Percentiles rank a stretch among this genome's conserved stretches.
Conservation (phyloP, 2,888 invertebrate genomes). For the Hirtodrosophila confusa region DNA sequence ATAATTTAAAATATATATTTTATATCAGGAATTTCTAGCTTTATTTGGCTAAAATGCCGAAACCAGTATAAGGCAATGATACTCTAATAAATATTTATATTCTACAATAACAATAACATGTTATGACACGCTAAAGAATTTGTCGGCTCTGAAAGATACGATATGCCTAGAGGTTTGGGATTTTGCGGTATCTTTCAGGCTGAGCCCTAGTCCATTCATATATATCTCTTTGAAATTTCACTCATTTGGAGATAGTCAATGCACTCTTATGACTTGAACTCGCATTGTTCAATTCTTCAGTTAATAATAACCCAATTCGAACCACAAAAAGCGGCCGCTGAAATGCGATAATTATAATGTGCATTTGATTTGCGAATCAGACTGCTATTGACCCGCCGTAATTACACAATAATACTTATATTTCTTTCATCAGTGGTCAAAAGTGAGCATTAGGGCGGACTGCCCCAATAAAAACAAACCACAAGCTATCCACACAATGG, state of each 20-base stretch:
- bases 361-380: slow-evolving; percentile 66
- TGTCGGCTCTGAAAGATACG: no score
- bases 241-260: slow-evolving; percentile 15
- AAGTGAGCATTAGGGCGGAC: slow-evolving; percentile 29
- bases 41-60: slow-evolving; percentile 19
- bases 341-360: slow-evolving; percentile 60
- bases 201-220: background rate
- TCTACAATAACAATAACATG: slow-evolving; percentile 21
- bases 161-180: no score
- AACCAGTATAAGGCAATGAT: slow-evolving; percentile 41
- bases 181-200: background rate
- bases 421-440: slow-evolving; percentile 42
- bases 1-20: slow-evolving; percentile 32
- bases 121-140: slow-evolving; percentile 16
- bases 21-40: slow-evolving; percentile 51
- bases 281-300: slow-evolving; percentile 18
- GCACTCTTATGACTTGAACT: slow-evolving; percentile 24
- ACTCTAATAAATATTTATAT: slow-evolving; percentile 45
- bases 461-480: slow-evolving; percentile 46
- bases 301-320: slow-evolving; percentile 28
- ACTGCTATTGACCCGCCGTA: slow-evolving; percentile 53
- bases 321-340: slow-evolving; percentile 5
- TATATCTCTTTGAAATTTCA: slow-evolving; percentile 25
- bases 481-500: slow-evolving; percentile 18
- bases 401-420: slow-evolving; percentile 51